These are phyloP conservation scores for Strigops habroptila DNA, from an alignment of 2,113 vertebrate species.

Conservation along the genomic window DNA sequence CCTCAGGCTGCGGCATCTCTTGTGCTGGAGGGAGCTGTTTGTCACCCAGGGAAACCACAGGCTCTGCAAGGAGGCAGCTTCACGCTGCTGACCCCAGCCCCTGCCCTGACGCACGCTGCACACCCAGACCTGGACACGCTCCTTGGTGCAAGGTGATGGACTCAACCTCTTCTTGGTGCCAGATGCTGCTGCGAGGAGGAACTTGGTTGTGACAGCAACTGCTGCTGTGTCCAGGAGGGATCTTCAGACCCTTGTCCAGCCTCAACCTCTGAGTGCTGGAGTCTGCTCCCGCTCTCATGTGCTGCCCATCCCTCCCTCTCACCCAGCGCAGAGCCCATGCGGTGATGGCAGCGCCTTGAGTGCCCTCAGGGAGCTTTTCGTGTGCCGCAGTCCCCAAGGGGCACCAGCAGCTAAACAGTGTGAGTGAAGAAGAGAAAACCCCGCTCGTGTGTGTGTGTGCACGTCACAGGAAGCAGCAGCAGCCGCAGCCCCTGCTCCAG, in stretches of 20 bases:
- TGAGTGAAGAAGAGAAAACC: not conserved
- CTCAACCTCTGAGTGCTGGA: rapidly evolving
- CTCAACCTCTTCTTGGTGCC: not conserved
- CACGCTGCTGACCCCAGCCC: rapidly evolving
- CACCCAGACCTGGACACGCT: rapidly evolving
- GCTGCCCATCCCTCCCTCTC: rapidly evolving
- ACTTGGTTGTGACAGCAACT: not conserved
- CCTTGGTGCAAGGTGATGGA: not conserved
- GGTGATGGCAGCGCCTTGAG: rapidly evolving
- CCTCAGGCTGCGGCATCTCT: not conserved
- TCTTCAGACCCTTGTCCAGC: not conserved
- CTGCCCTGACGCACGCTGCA: not conserved
- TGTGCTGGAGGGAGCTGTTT: not conserved
- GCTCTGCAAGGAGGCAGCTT: not conserved
- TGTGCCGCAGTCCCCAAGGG: not conserved
- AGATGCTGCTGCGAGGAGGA: not conserved
- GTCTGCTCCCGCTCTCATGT: rapidly evolving
- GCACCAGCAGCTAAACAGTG: not conserved
- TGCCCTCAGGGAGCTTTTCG: not conserved
- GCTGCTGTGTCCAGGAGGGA: not conserved
- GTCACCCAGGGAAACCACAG: not conserved
- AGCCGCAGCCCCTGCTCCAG: not conserved
- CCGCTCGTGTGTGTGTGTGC: rapidly evolving
- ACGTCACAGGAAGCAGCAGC: not conserved
- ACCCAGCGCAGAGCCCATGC: rapidly evolving